Evolutionary conservation across 2,113 vertebrate genomes (phyloP), one percentile per base, ranked within the genome.

Genomic region (Triplophysa tibetana): DNA sequence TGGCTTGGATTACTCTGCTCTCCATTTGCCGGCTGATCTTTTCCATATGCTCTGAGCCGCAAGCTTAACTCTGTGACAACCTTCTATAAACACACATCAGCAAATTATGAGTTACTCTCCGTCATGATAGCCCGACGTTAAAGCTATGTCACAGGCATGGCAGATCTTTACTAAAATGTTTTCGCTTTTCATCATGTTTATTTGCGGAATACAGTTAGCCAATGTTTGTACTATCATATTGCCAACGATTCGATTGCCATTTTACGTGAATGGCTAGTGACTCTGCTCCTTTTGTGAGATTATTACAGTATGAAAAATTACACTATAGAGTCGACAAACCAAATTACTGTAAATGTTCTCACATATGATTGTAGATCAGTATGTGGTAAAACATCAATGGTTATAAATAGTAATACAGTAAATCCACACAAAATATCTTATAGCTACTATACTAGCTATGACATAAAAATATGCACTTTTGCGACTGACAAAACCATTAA

Each of bases 21-120:
- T 74, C 54, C 56, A 38, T 81, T 81, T n/a, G 60, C 80, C 2
- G 17, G 61, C 83, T 84, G 80, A 84, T 84, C 76, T 84, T 76
- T 84, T 84, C 83, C 83, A 84, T 84, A 84, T 84, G 83, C 65
- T 79, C 41, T 29, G 56, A 81, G 65, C 76, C 83, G 79, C 80
- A 77, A 84, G 80, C 83, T 84, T 79, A 84, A 82, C 80, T 81
- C 76, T 75, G 75, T 62, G 76, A 84, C 83, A 84, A 52, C 74
- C 80, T 79, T 70, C 77, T 84, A 76, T 81, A 84, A 81, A 84
- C 83, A 81, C 76, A 68, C 83, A 79, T 84, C 83, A 63, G 70
- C 77, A 79, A 75, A 84, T 84, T 82, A 84, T 79, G 83, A 82
- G 50, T 82, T 81, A 75, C 77, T 76, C 77, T 54, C 66, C 66